Base-by-base conservation (phyloP, 2,113 vertebrate genomes). In the Tachuris rubrigastra region DNA sequence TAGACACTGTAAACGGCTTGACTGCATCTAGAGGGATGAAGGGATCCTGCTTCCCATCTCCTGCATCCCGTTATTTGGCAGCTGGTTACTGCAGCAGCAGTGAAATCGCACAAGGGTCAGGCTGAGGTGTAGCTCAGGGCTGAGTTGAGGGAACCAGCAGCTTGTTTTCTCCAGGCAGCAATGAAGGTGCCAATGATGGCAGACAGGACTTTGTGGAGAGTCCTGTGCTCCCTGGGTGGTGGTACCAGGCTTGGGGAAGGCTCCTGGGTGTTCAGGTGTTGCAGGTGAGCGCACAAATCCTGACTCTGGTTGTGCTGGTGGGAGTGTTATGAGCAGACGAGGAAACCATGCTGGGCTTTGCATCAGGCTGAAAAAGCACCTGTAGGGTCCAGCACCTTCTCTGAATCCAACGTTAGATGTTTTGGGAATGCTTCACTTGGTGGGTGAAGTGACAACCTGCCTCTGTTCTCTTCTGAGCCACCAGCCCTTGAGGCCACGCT, bases 11-110 rank as follows among this genome's bases (percentile, higher is more conserved):
- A 88, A 93, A 93, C 10, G 0, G 3, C 74, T 94, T 2, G 0
- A 72, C 56, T 94, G 79, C 79, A 89, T 83, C 90, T 82, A 58
- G 65, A 93, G 86, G 90, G 62, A 89, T 95, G 79, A 97, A 94
- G 42, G 52, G 37, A 88, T 96, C 82, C 95, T 62, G 92, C 87
- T 81, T 95, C 77, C 89, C 30, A 0, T 87, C 31, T 95, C 78
- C 73, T 2, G 25, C 71, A 55, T 94, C 87, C 67, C 46, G 47
- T 89, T 66, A 69, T 93, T 96, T 87, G 93, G 94, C 28, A 41
- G 86, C 72, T 91, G 76, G 82, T 96, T 94, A 60, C 55, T 69
- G 67, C 89, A 68, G 82, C 86, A 80, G 80, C 94, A 53, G 74
- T 80, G 96, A 90, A 89, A 92, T 50, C 28, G 2, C 15, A 12